These are phyloP conservation scores for Pipistrellus pygmaeus DNA, from an alignment of 2,797 vertebrate genomes.

Conservation along the genomic window DNA sequence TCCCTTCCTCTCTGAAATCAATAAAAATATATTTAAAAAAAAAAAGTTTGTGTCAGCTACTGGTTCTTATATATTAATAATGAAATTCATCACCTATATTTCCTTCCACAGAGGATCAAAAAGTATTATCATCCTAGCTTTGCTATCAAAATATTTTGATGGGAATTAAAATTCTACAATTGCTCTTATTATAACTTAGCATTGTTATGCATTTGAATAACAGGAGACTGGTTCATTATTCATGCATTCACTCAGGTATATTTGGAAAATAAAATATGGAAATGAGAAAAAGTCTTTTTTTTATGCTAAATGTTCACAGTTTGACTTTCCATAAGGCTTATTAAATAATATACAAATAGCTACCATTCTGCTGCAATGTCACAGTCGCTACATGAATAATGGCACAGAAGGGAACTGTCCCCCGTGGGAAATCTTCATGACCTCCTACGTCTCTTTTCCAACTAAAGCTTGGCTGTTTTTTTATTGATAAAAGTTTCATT, in stretches of 20 bases:
- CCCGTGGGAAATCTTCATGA: conserved; percentile 65
- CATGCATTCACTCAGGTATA: conserved; percentile 32
- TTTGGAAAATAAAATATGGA: conserved; percentile 55
- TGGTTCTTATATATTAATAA: conserved; percentile 39
- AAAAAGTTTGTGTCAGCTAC: conserved; percentile 17
- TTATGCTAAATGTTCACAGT: conserved; percentile 66
- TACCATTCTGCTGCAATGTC: conserved; percentile 59
- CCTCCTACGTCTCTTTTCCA: conserved; percentile 61
- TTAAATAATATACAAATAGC: conserved; percentile 78
- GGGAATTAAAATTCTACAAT: conserved; percentile 35
- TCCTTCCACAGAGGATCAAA: conserved; percentile 54
- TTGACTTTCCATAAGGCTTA: conserved; percentile 79
- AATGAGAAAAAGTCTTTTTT: conserved; percentile 66
- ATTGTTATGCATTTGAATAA: not conserved
- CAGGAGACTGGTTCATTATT: not conserved
- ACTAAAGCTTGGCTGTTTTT: conserved; percentile 64
- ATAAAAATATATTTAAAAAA: no score
- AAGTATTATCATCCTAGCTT: conserved; percentile 51
- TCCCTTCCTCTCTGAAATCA: no score
- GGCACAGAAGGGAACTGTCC: conserved; percentile 77
- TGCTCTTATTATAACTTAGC: conserved; percentile 18
- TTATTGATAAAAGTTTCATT: conserved; percentile 73
- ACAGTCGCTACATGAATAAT: conserved; percentile 78
- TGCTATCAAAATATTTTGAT: conserved; percentile 52
- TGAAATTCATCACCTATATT: conserved; percentile 36